These are phyloP conservation scores for Oligia fasciuncula DNA, from an alignment of 2,888 invertebrate genomes.

Conservation along the genomic window DNA sequence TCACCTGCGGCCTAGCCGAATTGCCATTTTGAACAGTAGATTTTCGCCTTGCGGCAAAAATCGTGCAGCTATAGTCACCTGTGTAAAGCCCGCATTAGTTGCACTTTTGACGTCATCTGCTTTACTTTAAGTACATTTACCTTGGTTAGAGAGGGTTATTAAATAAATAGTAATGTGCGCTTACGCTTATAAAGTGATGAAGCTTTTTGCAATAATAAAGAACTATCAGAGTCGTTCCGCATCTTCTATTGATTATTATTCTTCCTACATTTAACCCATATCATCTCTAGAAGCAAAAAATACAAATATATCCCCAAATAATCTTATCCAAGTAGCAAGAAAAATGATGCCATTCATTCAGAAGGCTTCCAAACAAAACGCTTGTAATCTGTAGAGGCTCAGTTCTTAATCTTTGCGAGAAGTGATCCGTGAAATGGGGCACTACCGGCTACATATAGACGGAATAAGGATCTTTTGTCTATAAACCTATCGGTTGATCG, in stretches of 20 bases:
- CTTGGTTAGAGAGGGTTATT: neutral
- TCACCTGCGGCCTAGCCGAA: neutral
- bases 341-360: constrained; percentile 26
- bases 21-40: neutral
- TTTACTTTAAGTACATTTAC: neutral
- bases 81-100: neutral
- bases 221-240: neutral
- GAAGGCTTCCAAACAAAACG: constrained; percentile 22
- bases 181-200: neutral
- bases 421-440: constrained; percentile 53
- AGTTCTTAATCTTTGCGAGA: constrained; percentile 49
- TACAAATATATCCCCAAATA: constrained; percentile 19
- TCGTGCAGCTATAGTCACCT: neutral
- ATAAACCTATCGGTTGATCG: constrained; percentile 10
- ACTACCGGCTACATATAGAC: constrained; percentile 32
- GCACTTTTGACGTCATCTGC: neutral
- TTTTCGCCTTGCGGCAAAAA: neutral
- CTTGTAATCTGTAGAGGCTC: constrained; percentile 42
- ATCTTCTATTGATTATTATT: neutral
- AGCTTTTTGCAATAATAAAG: too few relatives aligned
- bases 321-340: constrained; percentile 28
- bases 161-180: too few relatives aligned
- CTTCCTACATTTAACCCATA: neutral
- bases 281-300: neutral
- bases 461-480: constrained; percentile 31